Base-by-base conservation (phyloP, 2,113 vertebrate genomes). In the Mola mola region DNA sequence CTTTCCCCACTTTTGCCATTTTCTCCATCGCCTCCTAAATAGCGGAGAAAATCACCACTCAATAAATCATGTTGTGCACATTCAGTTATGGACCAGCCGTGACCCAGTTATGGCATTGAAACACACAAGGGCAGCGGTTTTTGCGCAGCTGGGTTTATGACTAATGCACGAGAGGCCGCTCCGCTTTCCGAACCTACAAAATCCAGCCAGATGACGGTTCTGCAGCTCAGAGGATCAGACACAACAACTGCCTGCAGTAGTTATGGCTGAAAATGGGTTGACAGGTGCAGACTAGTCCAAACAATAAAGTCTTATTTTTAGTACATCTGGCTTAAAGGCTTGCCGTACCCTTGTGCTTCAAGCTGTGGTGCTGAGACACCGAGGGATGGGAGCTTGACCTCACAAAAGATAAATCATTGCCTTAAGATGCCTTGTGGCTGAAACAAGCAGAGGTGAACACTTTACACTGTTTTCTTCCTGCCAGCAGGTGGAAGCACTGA, bases 1-100 rank as follows among this genome's bases (percentile, higher is more conserved):
- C 91, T 84, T 86, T 90, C 31, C 97, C 96, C 15, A 94, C 91
- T 89, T 89, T 95, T 43, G 92, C 93, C 97, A 98, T 98, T 88
- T 88, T 94, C 51, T 82, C 86, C 96, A 98, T 97, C 29, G 95
- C 96, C 81, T 96, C 96, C 97, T 98, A 79, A 85, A 78, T 83
- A 84, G 4, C 46, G 74, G 21, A 61, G 21, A 59, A 33, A 72
- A 73, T 60, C 9, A 21, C 5, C 0, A 8, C 33, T 69, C 17
- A 72, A 81, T 75, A 77, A 81, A 79, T 69, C 29, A 82, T 31
- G 44, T 8, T 12, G 1, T 20, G n/a, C 69, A 48, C 36, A 31
- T 55, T 56, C 26, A 3, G 15, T 65, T 50, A 65, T 6, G 22
- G 46, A 15, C 55, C 46, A 25, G 36, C 19, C 25, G 1, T 74